These are phyloP conservation scores for Eupeodes luniger DNA, from an alignment of 2,888 invertebrate genomes.

Conservation along the genomic window DNA sequence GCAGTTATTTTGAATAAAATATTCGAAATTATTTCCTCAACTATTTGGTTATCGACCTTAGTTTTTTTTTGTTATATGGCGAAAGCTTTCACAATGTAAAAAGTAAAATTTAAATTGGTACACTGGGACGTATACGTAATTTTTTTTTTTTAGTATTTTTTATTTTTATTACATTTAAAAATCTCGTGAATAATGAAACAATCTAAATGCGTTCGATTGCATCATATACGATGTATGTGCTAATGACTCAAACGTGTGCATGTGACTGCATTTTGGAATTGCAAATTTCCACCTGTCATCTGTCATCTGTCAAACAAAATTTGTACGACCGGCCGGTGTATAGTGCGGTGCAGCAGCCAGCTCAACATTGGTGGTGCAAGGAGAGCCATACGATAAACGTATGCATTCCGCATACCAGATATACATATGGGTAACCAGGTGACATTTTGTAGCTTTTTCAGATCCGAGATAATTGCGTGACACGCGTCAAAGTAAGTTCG, in stretches of 20 bases:
- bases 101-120: not conserved
- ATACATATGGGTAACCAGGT: conserved; percentile 50
- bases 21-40: conserved; percentile 2
- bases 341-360: not conserved
- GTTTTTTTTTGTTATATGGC: not conserved
- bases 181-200: conserved; percentile 26
- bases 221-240: conserved; percentile 64
- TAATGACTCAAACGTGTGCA: conserved; percentile 68
- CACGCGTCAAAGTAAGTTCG: conserved; percentile 48
- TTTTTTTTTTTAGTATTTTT: conserved; percentile 10
- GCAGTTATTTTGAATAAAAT: conserved; percentile 29
- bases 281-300: conserved; percentile 69
- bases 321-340: not conserved
- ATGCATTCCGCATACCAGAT: conserved; percentile 62
- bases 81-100: conserved; percentile 7
- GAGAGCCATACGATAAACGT: conserved; percentile 8
- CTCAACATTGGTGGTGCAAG: not conserved
- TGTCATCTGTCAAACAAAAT: conserved; percentile 68
- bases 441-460: conserved; percentile 42
- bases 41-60: conserved; percentile 31
- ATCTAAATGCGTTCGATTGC: conserved; percentile 75
- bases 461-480: conserved; percentile 56
- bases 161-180: not conserved
- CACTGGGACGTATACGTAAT: conserved; percentile 36
- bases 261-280: conserved; percentile 72